Evolutionary conservation across 1,140 invertebrate genomes (phyloP), one percentile per base, ranked within the genome.

Genomic region (Caerostris darwini): DNA sequence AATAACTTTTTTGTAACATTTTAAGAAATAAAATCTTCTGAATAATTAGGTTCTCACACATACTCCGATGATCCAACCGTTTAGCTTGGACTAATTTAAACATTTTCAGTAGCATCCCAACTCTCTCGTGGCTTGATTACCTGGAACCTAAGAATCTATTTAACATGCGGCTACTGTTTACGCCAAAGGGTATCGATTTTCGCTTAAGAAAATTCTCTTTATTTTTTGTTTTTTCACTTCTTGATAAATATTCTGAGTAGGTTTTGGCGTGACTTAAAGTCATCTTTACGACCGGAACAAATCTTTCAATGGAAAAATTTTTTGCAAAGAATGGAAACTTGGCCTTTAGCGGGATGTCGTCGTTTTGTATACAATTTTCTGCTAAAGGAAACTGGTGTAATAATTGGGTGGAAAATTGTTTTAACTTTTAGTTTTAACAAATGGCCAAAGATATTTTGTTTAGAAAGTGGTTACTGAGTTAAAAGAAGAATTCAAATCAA

Each of bases 171-270:
- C 85, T 87, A 87, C 85, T 64, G 85, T 64, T 87, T 61, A 50
- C 53, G 56, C 12, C 19, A 58, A 19, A 50, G 12, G 1, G 59
- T 14, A 87, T 61, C 59, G 85, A 87, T 87, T 87, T 87, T 87
- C 85, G 85, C 85, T 87, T 87, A 87, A 87, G 85, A 64, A 83
- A 83, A n/a, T 12, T 3, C 2, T 56, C 14, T 83, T 56, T n/a
- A 14, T 7, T 64, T 64, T 64, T 64, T 64, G 7, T 57, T 58
- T 59, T 64, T 61, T 87, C 19, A 50, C 61, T 64, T 57, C 12
- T 64, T 64, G 10, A 87, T 87, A 64, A 87, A 64, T 87, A 64
- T 87, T 87, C 85, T 87, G 56, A 87, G 85, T 87, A 87, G 57
- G 10, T 50, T 87, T 87, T 87, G 59, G 59, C 85, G 85, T 87